Base-by-base conservation (phyloP, 2,113 vertebrate species). In the Laterallus jamaicensis region DNA sequence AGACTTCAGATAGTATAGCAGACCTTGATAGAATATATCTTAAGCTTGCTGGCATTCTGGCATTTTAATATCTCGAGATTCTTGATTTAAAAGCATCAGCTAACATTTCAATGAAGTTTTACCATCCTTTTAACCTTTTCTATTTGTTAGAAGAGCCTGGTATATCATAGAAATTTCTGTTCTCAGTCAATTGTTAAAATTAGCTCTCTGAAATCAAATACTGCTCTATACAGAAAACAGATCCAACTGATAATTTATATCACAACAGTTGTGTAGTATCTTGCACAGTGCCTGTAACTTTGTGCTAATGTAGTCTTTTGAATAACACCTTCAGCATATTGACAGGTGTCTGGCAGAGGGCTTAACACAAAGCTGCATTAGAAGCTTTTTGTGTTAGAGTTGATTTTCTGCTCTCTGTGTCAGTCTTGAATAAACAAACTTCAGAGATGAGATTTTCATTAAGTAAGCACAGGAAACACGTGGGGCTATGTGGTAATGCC, bases 341-440 rank as follows among this genome's bases (percentile, higher is more conserved):
- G 95, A 66, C 90, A 73, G 86, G 86, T 96, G 94, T 76, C 92
- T 97, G 97, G 95, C 94, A 77, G 9, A 19, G 82, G 79, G 77
- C 90, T 95, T 82, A 82, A 84, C 64, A 90, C 1, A 44, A 9
- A 95, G 90, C 78, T 28, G 55, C 86, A 63, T 73, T 66, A 92
- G 89, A 78, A 86, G 86, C 90, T 91, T 90, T 93, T 55, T 70
- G 75, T 80, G 24, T 81, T 86, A 66, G 67, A 85, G 93, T 88
- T 85, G 82, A 84, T 70, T 52, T 93, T 69, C 90, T 96, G 84
- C 83, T 90, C 71, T 95, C 92, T 96, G n/a, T 71, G 59, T 89
- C 85, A 22, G 31, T 90, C 96, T 88, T 95, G 77, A 95, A 82
- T 89, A 96, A 96, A 86, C 63, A 87, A 40, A 79, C 69, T 80